Evolutionary conservation across 2,888 invertebrate species (phyloP), one percentile per base, ranked within the genome.

Genomic region (Ochropleura plecta): DNA sequence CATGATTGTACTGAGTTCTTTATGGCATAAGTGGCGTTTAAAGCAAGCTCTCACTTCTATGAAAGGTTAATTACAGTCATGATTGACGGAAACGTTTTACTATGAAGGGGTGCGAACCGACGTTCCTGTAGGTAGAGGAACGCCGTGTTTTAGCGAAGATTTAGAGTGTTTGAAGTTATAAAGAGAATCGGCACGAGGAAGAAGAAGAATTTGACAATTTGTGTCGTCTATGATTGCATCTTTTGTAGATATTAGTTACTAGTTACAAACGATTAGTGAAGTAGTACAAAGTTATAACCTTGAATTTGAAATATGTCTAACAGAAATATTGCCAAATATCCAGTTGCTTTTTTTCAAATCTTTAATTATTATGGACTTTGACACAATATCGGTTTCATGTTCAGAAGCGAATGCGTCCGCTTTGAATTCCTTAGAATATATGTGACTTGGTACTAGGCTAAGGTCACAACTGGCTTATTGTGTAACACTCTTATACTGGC

Each of bases 11-110:
- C 40, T 6, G 8, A 30, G 44, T 72, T 76, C 62, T 40, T 49
- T 46, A 5, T 72, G 44, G 40, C 12, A n/a, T 4, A 49, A 63
- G 62, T 18, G 30, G 14, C 18, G 6, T 76, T 72, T 63, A 40
- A 55, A 40, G 30, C 62, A 14, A 62, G 53, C 14, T 72, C 20
- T 6, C 8, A 63, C 40, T 68, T 60, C 6, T 79, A 7, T 79
- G 2, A 20, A 60, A 63, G 72, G 55, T 63, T 72, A 76, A 79
- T 79, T 72, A 63, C 44, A 40, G 53, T 20, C 49, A 40, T 72
- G 63, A 63, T 79, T 76, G 44, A 44, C 53, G 48, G 18, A 46
- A 72, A 63, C 72, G 42, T 10, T 62, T 55, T 62, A n/a, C 48
- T 74, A 0, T 16, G 48, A 62, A 14, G 18, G 16, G 30, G 48